Conservation (phyloP, 2,888 invertebrate species). For the Furcula furcula region DNA sequence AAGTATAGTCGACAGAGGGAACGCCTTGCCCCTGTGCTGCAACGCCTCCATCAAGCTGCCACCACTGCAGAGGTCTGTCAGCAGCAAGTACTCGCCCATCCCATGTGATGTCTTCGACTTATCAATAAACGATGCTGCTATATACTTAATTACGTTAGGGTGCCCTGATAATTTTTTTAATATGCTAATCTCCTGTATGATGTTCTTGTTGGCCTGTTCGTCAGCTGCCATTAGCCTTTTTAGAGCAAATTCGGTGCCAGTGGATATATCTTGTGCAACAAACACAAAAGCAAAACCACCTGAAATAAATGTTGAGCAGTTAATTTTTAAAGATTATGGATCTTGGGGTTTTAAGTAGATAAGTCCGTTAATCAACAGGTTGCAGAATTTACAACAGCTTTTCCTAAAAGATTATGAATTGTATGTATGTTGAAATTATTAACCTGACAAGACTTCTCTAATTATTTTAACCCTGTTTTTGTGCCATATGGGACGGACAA, state of each 20-base stretch:
- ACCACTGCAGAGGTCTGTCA: constrained; percentile 97
- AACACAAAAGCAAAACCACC: constrained; percentile 98
- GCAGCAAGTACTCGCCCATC: constrained; percentile 93
- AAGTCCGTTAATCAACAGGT: no score
- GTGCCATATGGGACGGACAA: no score
- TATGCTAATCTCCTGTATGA: constrained; percentile 91
- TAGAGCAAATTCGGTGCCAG: constrained; percentile 94
- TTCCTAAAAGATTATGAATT: no score
- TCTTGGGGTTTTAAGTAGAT: no score
- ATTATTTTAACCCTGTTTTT: no score
- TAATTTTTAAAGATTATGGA: no score
- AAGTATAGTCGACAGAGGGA: constrained; percentile 87
- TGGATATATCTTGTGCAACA: constrained; percentile 93
- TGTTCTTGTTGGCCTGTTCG: constrained; percentile 89
- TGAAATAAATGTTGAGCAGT: constrained; percentile 65
- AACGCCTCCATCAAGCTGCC: constrained; percentile 86
- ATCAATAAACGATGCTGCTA: constrained; percentile 91
- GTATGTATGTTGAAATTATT: no score
- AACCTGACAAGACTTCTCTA: no score
- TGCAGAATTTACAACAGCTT: no score
- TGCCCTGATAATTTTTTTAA: constrained; percentile 95
- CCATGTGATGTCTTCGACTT: constrained; percentile 90
- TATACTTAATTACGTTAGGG: constrained; percentile 94
- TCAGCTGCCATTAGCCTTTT: constrained; percentile 93
- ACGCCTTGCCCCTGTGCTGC: constrained; percentile 80